These are phyloP conservation scores for Heliconius eleuchia DNA, from an alignment of 1,140 invertebrate species.

Conservation along the genomic window DNA sequence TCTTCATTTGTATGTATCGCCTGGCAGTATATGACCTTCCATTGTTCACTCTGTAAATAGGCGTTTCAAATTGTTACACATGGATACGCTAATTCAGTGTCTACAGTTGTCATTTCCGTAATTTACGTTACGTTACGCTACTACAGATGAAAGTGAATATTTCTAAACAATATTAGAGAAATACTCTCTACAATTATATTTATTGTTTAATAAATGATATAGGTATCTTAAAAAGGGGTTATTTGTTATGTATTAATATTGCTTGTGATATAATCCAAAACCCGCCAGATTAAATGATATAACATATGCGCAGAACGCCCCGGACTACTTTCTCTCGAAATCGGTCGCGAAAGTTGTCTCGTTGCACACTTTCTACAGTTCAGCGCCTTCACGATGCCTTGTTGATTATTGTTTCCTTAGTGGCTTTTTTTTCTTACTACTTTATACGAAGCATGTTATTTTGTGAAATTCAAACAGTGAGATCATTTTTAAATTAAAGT, in stretches of 20 bases:
- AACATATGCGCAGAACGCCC: slow-evolving; percentile 69
- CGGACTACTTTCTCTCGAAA: slow-evolving; percentile 79
- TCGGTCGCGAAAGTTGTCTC: slow-evolving; percentile 80
- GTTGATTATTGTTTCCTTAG: slow-evolving; percentile 32
- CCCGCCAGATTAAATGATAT: slow-evolving; percentile 72
- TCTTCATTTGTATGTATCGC: slow-evolving; percentile 68
- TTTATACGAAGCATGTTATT: not conserved
- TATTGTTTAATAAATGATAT: not conserved
- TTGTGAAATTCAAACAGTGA: not conserved
- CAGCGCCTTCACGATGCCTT: slow-evolving; percentile 53
- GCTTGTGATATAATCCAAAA: slow-evolving; percentile 69
- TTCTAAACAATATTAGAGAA: not conserved
- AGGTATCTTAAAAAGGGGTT: not conserved
- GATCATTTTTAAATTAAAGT: not conserved
- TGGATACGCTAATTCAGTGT: slow-evolving; percentile 65
- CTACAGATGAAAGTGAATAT: slow-evolving; percentile 63
- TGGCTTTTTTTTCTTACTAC: not conserved
- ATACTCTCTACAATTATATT: not conserved
- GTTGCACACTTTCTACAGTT: slow-evolving; percentile 76
- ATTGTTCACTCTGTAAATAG: slow-evolving; percentile 70
- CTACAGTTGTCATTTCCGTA: slow-evolving; percentile 58
- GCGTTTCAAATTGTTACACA: slow-evolving; percentile 53
- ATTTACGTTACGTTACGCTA: slow-evolving; percentile 22
- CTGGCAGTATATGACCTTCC: slow-evolving; percentile 63
- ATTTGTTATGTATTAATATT: not conserved